Conservation (phyloP, 2,888 invertebrate genomes). For the Papilio gigon region DNA sequence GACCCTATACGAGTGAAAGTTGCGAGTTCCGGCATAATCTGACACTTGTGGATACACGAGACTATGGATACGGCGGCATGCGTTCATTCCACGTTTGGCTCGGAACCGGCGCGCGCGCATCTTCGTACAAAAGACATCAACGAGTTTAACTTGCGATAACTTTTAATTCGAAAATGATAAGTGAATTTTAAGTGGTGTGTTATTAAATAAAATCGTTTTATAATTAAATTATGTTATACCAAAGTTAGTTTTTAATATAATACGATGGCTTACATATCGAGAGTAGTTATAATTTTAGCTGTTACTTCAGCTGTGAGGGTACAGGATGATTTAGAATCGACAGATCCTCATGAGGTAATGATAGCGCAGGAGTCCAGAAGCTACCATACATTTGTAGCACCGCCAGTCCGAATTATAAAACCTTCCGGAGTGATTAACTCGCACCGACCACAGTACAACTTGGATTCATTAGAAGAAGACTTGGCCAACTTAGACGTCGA, state of each 20-base stretch:
- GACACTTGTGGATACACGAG: constrained; percentile 70
- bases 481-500: constrained; percentile 58
- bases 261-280: constrained; percentile 54
- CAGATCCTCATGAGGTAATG: constrained; percentile 71
- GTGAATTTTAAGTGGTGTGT: constrained; percentile 40
- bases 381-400: constrained; percentile 68
- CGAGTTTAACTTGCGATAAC: constrained; percentile 45
- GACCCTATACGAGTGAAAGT: constrained; percentile 71
- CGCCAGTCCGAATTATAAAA: constrained; percentile 65
- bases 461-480: constrained; percentile 68
- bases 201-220: constrained; percentile 27
- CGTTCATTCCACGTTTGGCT: constrained; percentile 66
- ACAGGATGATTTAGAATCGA: constrained; percentile 65
- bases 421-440: constrained; percentile 72
- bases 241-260: constrained; percentile 28
- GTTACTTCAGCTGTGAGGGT: constrained; percentile 49
- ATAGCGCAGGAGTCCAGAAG: constrained; percentile 75
- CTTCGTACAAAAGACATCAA: constrained; percentile 52
- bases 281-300: constrained; percentile 53
- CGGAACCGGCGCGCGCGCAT: constrained; percentile 68
- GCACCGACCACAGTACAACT: constrained; percentile 74
- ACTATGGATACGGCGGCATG: constrained; percentile 61
- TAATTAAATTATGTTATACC: constrained; percentile 28
- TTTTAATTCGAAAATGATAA: constrained; percentile 43
- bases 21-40: constrained; percentile 75